Evolutionary conservation across 2,888 invertebrate genomes (phyloP), one percentile per base, ranked within the genome.

Genomic region (Stenchaetothrips biformis): DNA sequence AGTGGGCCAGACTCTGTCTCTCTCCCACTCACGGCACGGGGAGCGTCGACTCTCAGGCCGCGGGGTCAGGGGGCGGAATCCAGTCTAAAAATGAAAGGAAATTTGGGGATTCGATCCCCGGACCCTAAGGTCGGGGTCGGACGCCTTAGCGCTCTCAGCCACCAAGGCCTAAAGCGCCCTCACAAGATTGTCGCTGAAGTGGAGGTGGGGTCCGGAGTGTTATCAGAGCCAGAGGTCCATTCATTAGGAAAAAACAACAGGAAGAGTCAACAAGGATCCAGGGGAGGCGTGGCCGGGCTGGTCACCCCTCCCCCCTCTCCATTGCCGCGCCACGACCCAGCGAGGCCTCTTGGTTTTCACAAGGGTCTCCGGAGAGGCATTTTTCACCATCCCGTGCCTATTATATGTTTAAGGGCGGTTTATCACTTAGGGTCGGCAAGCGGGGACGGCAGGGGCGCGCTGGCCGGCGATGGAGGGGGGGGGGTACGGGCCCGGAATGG

Each of bases 241-340:
- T 74, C 67, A 74, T 74, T 74, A 74, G 67, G 67, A 74, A 74
- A 74, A 74, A 74, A 74, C 67, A 74, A 74, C 67, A 74, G 67
- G 67, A 21, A 74, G 67, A 74, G 67, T 74, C 67, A 74, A 74
- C 67, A 74, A 25, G 67, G 67, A 11, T 13, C 59, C 18, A 53
- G 59, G 59, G 18, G 59, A 18, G 53, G 53, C 53, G 53, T 0
- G 53, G 53, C 13, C 16, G 9, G 8, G 53, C 53, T 7, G 53
- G 13, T 53, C 13, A 53, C 9, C 67, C 67, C 67, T 16, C 53
- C 37, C 37, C 37, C 37, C 37, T 37, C 37, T 37, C 37, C 37
- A 37, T 37, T 37, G 37, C 37, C 37, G 37, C 37, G 37, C 37
- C 37, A 37, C 37, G 37, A 4, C 37, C 37, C 21, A 11, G 67